Evolutionary conservation across 2,888 invertebrate genomes (phyloP).

Genomic region (Caenorhabditis imperialis): DNA sequence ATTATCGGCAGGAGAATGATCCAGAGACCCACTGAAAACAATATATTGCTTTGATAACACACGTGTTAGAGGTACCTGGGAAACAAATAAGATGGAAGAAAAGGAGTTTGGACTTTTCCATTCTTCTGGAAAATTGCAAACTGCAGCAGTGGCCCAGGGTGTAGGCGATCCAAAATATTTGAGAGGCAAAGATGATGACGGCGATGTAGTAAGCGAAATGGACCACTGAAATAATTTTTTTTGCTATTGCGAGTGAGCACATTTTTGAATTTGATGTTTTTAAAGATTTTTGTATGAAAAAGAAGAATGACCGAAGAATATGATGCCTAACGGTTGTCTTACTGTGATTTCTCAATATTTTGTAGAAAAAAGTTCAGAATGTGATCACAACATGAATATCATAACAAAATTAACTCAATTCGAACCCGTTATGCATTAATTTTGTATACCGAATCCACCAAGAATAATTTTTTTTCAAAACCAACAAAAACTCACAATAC

Average conservation of each 20-base stretch:
- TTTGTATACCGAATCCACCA: too few species aligned
- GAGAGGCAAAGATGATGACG: constrained; percentile 21
- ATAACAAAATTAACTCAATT: too few species aligned
- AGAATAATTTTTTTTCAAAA: too few species aligned
- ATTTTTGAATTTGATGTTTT: too few species aligned
- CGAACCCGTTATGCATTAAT: too few species aligned
- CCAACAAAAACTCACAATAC: constrained; percentile 14
- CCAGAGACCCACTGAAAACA: constrained; percentile 37
- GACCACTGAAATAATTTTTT: constrained; percentile 19
- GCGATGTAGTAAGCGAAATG: constrained; percentile 7
- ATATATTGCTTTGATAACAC: background rate
- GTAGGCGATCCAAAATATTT: constrained; percentile 41
- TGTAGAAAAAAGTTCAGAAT: too few species aligned
- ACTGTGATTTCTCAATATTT: too few species aligned
- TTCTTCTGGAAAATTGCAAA: constrained; percentile 10
- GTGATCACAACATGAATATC: too few species aligned
- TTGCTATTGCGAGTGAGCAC: too few species aligned
- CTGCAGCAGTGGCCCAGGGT: constrained; percentile 48
- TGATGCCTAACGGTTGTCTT: too few species aligned
- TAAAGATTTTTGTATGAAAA: too few species aligned
- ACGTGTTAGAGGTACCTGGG: constrained; percentile 6
- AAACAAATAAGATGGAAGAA: constrained; percentile 27
- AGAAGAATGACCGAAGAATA: too few species aligned
- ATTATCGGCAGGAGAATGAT: constrained; percentile 16
- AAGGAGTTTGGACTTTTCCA: constrained; percentile 6